Conservation (phyloP, 1,140 invertebrate genomes). For the Drosophila tani region DNA sequence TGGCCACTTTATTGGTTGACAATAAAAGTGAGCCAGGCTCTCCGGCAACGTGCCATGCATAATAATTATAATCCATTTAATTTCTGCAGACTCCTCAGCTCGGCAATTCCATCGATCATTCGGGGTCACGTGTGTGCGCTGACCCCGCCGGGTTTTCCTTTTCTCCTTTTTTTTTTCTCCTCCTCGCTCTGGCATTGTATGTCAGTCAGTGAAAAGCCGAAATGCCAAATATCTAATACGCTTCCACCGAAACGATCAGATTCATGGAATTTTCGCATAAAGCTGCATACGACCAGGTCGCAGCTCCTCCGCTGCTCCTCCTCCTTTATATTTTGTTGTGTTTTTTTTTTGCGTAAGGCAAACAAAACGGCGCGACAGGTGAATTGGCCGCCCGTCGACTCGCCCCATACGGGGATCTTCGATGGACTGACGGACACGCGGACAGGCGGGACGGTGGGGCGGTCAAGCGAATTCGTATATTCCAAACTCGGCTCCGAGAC, state of each 20-base stretch:
- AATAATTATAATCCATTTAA: conserved; percentile 83
- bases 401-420: conserved; percentile 67
- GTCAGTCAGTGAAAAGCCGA: conserved; percentile 69
- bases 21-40: conserved; percentile 73
- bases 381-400: conserved; percentile 79
- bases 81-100: conserved; percentile 58
- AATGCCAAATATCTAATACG: conserved; percentile 81
- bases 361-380: conserved; percentile 79
- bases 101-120: conserved; percentile 80
- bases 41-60: conserved; percentile 49
- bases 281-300: conserved; percentile 51
- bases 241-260: conserved; percentile 78
- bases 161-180: conserved; percentile 2
- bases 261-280: conserved; percentile 81
- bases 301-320: conserved; percentile 14
- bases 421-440: conserved; percentile 10
- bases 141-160: conserved; percentile 54
- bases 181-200: conserved; percentile 56
- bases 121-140: conserved; percentile 76
- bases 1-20: conserved; percentile 78
- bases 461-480: conserved; percentile 28
- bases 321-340: conserved; percentile 20
- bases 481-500: conserved; percentile 27
- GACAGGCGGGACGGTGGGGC: conserved; percentile 28
- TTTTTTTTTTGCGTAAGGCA: conserved; percentile 65